Conservation (phyloP, 2,113 vertebrate species). For the Todiramphus saurophagus region DNA sequence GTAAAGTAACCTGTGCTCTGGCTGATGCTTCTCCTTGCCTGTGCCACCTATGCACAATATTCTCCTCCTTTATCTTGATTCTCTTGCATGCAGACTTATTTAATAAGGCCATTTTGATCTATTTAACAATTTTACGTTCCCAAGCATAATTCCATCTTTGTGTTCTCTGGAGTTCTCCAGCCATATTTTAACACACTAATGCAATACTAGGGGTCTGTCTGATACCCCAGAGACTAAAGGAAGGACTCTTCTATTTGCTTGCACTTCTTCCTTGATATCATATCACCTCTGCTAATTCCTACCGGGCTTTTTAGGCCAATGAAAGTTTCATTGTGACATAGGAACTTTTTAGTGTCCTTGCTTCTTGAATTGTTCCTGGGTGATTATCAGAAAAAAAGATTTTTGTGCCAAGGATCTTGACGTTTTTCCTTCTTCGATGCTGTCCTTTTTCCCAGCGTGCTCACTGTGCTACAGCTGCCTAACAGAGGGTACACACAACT, state of each 20-base stretch:
- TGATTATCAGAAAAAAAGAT: neutral
- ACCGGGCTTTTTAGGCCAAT: neutral
- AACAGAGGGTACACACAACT: neutral
- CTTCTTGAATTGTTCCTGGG: neutral
- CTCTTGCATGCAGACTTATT: conserved; percentile 71
- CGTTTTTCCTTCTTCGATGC: neutral
- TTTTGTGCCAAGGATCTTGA: neutral
- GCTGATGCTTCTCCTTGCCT: conserved; percentile 71
- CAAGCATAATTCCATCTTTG: conserved; percentile 53
- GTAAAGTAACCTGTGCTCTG: conserved; percentile 82
- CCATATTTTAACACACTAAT: conserved; percentile 74
- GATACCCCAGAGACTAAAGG: neutral
- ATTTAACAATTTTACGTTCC: conserved; percentile 22
- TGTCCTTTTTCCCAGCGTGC: neutral
- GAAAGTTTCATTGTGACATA: neutral
- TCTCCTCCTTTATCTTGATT: conserved; percentile 56
- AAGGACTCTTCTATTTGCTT: neutral
- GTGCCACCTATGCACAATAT: conserved; percentile 62
- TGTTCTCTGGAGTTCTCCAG: conserved; percentile 54
- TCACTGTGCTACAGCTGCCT: neutral
- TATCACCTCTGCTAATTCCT: neutral
- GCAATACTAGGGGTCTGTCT: neutral
- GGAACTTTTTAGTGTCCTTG: neutral
- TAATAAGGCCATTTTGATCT: conserved; percentile 43
- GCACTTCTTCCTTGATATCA: neutral